Conservation (phyloP, 2,113 vertebrate species). For the Piprites chloris region DNA sequence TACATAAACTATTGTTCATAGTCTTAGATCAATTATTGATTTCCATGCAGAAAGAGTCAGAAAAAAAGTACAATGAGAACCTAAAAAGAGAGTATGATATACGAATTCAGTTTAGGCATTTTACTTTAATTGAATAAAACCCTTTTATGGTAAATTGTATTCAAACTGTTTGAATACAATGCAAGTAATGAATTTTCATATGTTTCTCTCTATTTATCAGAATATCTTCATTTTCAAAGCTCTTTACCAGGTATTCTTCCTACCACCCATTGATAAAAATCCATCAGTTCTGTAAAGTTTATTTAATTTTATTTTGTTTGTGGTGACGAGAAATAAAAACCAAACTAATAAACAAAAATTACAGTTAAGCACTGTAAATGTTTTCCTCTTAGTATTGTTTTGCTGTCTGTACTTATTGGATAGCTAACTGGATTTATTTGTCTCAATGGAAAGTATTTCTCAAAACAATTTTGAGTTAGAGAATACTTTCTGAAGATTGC, state of each 20-base stretch:
- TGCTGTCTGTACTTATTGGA: slow-evolving; percentile 25
- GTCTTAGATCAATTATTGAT: neutral
- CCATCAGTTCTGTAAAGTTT: slow-evolving; percentile 12
- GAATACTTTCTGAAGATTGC: slow-evolving; percentile 57
- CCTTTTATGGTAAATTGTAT: neutral
- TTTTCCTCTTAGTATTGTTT: neutral
- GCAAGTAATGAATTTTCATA: neutral
- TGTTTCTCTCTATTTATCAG: neutral
- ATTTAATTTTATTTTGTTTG: neutral
- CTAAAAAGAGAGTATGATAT: neutral
- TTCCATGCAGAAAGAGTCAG: neutral
- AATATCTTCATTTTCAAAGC: neutral
- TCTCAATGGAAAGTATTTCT: slow-evolving; percentile 33
- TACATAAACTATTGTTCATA: neutral
- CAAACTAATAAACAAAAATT: neutral
- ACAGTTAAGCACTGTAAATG: neutral
- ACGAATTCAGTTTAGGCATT: neutral
- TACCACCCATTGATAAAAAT: neutral
- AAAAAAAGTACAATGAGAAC: neutral
- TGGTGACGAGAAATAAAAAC: neutral
- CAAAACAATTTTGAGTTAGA: slow-evolving; percentile 31
- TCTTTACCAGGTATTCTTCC: neutral
- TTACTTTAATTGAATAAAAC: neutral
- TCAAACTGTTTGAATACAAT: neutral
- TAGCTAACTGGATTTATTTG: slow-evolving; percentile 29